phyloP scores from a whole-genome alignment of 2,888 invertebrate species.

The Melolontha melolontha region DNA sequence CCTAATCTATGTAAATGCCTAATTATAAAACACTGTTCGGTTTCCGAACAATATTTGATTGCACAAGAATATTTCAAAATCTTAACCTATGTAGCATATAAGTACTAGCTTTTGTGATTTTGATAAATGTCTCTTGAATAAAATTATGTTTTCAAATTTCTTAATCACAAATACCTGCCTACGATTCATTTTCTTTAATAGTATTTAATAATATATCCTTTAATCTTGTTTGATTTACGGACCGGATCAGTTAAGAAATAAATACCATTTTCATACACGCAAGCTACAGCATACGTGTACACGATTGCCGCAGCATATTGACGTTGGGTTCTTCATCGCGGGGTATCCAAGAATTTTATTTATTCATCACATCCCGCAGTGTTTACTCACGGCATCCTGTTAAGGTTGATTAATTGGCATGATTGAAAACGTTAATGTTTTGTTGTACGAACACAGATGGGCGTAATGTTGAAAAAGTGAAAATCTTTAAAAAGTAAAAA shows the following conservation, averaged over 20 bases:
- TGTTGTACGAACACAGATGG: no score
- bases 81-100: neutral
- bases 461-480: no score
- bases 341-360: conserved; percentile 33
- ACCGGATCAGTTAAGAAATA: conserved; percentile 22
- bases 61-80: no score
- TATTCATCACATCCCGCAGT: conserved; percentile 30
- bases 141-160: conserved; percentile 15
- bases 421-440: no score
- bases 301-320: neutral
- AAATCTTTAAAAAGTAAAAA: no score
- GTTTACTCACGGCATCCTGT: conserved; percentile 27
- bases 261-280: conserved; percentile 22
- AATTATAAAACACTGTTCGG: no score
- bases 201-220: conserved; percentile 17
- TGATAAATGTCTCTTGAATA: conserved; percentile 9
- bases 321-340: conserved; percentile 2
- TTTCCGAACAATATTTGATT: no score
- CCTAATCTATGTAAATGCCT: no score
- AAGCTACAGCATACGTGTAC: neutral
- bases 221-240: neutral
- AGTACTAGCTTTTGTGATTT: neutral
- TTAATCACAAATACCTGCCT: conserved; percentile 6
- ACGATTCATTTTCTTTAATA: conserved; percentile 23
- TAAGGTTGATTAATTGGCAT: conserved; percentile 27